Percentiles rank a stretch among this genome's conserved stretches.
Evolutionary conservation across 2,888 invertebrate species (phyloP).

Genomic region (Callinectes sapidus): DNA sequence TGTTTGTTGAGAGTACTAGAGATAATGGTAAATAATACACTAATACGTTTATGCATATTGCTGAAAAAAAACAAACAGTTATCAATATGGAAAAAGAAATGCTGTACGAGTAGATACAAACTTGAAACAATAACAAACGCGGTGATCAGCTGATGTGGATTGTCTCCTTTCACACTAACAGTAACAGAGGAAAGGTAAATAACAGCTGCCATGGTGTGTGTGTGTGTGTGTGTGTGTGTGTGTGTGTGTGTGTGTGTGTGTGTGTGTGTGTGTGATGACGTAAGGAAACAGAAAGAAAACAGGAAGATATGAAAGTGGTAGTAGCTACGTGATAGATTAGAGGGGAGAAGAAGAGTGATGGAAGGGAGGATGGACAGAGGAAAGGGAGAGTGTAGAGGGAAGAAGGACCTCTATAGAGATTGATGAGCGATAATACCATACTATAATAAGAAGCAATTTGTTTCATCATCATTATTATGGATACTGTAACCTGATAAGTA

Average conservation of each 20-base stretch:
- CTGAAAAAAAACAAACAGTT: background rate
- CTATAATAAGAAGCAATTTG: background rate
- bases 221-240: conserved; percentile 20
- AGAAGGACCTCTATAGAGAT: background rate
- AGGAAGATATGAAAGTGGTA: background rate
- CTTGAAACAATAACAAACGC: background rate
- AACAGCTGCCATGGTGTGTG: background rate
- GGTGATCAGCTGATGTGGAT: no score
- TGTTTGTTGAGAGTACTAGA: background rate
- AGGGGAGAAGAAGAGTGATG: conserved; percentile 8
- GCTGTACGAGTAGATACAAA: background rate
- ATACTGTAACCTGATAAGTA: background rate
- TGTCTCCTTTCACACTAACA: no score
- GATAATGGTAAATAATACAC: no score
- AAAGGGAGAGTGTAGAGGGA: background rate
- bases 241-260: background rate
- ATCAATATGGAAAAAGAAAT: background rate
- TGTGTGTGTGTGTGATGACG: background rate
- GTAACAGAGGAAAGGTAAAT: background rate
- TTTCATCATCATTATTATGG: conserved; percentile 12
- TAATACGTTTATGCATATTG: no score
- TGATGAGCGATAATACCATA: background rate
- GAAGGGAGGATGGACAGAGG: background rate
- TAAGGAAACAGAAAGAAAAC: background rate
- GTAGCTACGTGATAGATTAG: background rate